phyloP scores from a whole-genome alignment of 2,888 invertebrate genomes.

The Glaucopsyche alexis region DNA sequence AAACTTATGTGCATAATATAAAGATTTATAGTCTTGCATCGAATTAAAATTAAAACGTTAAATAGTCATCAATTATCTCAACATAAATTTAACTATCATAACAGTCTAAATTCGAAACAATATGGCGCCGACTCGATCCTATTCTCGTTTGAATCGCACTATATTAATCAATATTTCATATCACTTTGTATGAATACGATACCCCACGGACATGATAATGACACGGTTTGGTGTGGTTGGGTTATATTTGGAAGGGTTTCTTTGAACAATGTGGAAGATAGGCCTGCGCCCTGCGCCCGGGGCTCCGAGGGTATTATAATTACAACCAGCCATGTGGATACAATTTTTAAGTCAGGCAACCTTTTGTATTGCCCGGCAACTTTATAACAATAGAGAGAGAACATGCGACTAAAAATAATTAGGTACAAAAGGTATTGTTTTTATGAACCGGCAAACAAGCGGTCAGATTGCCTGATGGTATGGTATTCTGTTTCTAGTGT shows the following conservation, averaged over 20 bases:
- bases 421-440: no score
- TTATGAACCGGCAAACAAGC: no score
- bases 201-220: slow-evolving; percentile 4
- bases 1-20: no score
- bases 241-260: slow-evolving; percentile 14
- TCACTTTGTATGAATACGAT: slow-evolving; percentile 13
- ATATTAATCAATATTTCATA: slow-evolving; percentile 20
- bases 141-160: no score
- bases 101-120: no score
- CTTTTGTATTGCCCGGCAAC: neutral
- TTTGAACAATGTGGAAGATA: slow-evolving; percentile 24
- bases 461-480: no score
- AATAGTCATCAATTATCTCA: no score
- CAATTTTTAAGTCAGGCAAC: slow-evolving; percentile 6
- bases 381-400: neutral
- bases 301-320: neutral
- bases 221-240: slow-evolving; percentile 8
- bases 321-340: neutral
- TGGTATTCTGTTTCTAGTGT: no score
- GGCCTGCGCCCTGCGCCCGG: neutral
- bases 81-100: no score
- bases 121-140: no score
- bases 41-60: no score
- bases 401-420: neutral
- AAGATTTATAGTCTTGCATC: no score